Evolutionary conservation across 1,140 invertebrate species (phyloP).

Genomic region (Drosophila ercepeae): DNA sequence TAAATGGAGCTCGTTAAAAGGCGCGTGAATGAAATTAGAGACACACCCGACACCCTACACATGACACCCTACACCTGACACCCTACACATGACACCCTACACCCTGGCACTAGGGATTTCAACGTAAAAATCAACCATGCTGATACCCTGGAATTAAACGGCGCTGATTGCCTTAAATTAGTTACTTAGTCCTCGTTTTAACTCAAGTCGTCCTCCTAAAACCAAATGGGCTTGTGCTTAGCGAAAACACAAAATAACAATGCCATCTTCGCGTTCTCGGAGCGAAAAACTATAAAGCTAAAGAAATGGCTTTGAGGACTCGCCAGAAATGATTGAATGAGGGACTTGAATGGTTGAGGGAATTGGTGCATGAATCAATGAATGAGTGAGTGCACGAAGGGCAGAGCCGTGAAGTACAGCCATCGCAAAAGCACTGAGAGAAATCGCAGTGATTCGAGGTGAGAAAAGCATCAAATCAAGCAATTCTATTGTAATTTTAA

Average conservation of each 20-base stretch:
- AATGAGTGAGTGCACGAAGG: slow-evolving; percentile 57
- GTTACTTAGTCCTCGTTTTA: neutral
- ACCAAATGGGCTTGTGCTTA: neutral
- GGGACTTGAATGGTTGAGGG: slow-evolving; percentile 63
- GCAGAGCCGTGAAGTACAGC: slow-evolving; percentile 50
- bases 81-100: no score
- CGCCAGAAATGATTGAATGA: slow-evolving; percentile 61
- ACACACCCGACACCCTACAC: slow-evolving; percentile 23
- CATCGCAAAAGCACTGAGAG: slow-evolving; percentile 7
- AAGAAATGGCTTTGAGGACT: slow-evolving; percentile 21
- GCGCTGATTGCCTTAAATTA: neutral
- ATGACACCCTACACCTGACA: no score
- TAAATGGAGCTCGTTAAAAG: slow-evolving; percentile 69
- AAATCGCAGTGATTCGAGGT: no score
- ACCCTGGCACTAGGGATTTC: neutral
- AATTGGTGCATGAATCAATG: slow-evolving; percentile 67
- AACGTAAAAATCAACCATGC: neutral
- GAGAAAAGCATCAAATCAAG: no score
- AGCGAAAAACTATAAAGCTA: slow-evolving; percentile 5
- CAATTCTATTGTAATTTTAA: no score
- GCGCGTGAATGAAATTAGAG: slow-evolving; percentile 77
- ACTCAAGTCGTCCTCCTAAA: neutral
- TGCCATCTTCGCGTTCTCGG: slow-evolving; percentile 5
- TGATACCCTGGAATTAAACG: neutral
- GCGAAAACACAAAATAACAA: slow-evolving; percentile 13